Percentiles rank a stretch among this genome's conserved stretches.
Conservation (phyloP, 2,113 vertebrate genomes). For the Choloepus hoffmanni region DNA sequence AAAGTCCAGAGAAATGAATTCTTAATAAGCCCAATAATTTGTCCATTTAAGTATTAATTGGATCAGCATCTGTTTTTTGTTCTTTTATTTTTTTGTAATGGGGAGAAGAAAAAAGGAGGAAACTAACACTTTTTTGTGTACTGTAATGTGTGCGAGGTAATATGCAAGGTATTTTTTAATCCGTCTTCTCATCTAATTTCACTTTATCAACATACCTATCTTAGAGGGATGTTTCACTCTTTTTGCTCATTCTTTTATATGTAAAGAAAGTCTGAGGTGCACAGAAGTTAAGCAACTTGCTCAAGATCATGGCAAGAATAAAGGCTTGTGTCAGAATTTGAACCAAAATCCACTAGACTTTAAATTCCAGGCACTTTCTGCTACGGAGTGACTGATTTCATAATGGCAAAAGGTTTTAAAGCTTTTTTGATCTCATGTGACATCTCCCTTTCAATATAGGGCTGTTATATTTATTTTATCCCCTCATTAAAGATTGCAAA, state of each 20-base stretch:
- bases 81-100: not conserved
- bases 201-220: not conserved
- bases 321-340: not conserved
- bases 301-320: not conserved
- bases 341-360: not conserved
- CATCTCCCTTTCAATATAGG: not conserved
- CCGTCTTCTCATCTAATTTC: not conserved
- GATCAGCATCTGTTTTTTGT: not conserved
- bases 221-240: not conserved
- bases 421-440: not conserved
- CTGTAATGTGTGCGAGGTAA: fast-evolving
- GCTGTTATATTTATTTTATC: not conserved
- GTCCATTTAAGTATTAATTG: not conserved
- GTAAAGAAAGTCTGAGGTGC: not conserved
- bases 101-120: not conserved
- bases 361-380: not conserved
- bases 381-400: not conserved
- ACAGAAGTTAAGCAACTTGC: not conserved
- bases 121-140: not conserved
- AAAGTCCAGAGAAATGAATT: not conserved
- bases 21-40: not conserved
- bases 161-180: not conserved
- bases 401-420: not conserved
- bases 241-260: not conserved
- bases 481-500: not conserved